These are phyloP conservation scores for Dicrurus megarhynchus DNA, from an alignment of 2,113 vertebrate species.

Conservation along the genomic window DNA sequence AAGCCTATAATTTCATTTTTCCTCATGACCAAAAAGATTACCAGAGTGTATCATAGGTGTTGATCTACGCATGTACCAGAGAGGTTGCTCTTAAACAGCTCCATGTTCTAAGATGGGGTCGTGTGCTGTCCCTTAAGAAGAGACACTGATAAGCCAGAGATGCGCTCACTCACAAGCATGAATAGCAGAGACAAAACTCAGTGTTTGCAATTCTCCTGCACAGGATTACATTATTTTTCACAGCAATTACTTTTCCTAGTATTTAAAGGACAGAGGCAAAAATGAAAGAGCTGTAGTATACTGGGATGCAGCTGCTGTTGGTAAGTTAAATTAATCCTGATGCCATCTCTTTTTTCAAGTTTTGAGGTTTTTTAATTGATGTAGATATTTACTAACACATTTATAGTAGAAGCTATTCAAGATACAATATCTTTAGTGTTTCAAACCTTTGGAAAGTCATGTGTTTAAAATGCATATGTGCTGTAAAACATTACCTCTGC, in stretches of 20 bases:
- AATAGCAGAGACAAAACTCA: not conserved
- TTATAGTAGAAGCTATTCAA: not conserved
- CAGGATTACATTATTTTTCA: not conserved
- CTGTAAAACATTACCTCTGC: not conserved
- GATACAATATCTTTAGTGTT: not conserved
- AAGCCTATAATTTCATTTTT: not conserved
- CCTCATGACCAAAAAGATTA: not conserved
- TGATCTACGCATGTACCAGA: not conserved
- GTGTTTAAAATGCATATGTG: not conserved
- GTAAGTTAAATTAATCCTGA: not conserved
- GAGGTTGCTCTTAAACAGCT: not conserved
- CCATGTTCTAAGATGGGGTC: not conserved
- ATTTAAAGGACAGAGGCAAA: not conserved
- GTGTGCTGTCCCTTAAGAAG: not conserved
- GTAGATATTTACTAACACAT: not conserved
- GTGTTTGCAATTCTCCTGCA: not conserved
- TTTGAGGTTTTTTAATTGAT: not conserved
- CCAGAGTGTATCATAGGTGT: not conserved
- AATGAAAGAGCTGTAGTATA: not conserved
- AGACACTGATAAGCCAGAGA: not conserved
- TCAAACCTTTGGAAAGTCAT: not conserved
- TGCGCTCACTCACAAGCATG: not conserved
- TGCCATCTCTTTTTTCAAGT: not conserved
- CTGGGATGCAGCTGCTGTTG: not conserved
- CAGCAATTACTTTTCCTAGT: not conserved